phyloP scores from a whole-genome alignment of 2,888 invertebrate genomes.

The Ichneumoninae sp. region DNA sequence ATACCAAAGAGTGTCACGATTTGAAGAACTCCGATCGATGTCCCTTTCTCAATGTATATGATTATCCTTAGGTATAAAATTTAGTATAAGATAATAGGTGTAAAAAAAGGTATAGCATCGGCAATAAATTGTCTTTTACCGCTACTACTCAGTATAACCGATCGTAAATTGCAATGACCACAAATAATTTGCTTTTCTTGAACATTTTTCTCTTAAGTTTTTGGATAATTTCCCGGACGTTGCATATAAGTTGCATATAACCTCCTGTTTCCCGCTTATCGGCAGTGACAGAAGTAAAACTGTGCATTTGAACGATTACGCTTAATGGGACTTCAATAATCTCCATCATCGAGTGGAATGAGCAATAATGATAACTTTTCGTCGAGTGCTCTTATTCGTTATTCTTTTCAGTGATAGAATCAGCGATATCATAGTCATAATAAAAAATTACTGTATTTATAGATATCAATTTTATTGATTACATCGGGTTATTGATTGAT shows the following conservation, averaged over 20 bases:
- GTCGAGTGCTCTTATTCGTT: not conserved
- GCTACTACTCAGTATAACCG: no score
- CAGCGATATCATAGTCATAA: slow-evolving; percentile 88
- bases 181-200: no score
- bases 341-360: not conserved
- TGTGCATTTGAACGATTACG: not conserved
- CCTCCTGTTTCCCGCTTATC: not conserved
- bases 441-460: slow-evolving; percentile 64
- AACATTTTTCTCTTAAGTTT: no score
- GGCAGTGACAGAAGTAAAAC: not conserved
- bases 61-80: no score
- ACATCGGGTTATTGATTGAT: not conserved
- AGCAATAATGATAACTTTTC: slow-evolving; percentile 1
- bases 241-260: not conserved
- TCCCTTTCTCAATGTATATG: no score
- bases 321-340: not conserved
- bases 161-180: no score
- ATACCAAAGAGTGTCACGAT: no score
- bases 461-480: slow-evolving; percentile 3
- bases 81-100: no score
- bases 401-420: slow-evolving; percentile 85
- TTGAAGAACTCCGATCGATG: no score
- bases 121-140: no score
- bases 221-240: not conserved
- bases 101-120: no score